Evolutionary conservation across 2,888 invertebrate genomes (phyloP), one percentile per base, ranked within the genome.

Genomic region (Mallateleia sp.): DNA sequence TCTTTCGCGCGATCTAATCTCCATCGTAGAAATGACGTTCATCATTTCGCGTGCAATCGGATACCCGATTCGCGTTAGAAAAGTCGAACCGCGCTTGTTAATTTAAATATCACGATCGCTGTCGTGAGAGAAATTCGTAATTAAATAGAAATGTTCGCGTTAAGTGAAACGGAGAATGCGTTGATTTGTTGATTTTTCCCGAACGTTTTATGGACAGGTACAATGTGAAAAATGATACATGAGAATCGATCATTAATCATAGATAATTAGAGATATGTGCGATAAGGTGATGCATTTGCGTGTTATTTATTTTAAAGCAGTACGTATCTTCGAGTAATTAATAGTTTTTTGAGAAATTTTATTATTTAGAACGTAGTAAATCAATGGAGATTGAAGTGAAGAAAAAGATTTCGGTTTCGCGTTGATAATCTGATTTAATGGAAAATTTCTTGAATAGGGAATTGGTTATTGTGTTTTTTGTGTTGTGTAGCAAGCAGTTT

Each of bases 61-160:
- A 72, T 64, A 52, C 34, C 11, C 24, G 50, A 60, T 45, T 58
- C 22, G 24, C 60, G 69, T 42, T 54, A 56, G 45, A 80, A 62
- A 80, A 80, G 34, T 54, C 32, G 32, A 25, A 14, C 20, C 56
- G 18, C 52, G 22, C 66, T 74, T 58, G 38, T 72, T 74, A 74
- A 81, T 81, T 81, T 81, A 66, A 74, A 81, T 81, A 74, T 47
- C 81, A 32, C 58, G 74, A 56, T 58, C 64, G 72, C 34, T 22
- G 80, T 72, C 80, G 72, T 34, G 74, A 58, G 81, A 66, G 81
- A 81, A 81, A 81, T 66, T 66, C 34, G 66, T 67, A 81, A 81
- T 81, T 81, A 81, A 81, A 58, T 81, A 81, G 66, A 74, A 81
- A 72, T 58, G 72, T 45, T 11, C 32, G 34, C 47, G 24, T 58